Base-by-base conservation (phyloP, 2,888 invertebrate species). In the Rhamnusium bicolor region DNA sequence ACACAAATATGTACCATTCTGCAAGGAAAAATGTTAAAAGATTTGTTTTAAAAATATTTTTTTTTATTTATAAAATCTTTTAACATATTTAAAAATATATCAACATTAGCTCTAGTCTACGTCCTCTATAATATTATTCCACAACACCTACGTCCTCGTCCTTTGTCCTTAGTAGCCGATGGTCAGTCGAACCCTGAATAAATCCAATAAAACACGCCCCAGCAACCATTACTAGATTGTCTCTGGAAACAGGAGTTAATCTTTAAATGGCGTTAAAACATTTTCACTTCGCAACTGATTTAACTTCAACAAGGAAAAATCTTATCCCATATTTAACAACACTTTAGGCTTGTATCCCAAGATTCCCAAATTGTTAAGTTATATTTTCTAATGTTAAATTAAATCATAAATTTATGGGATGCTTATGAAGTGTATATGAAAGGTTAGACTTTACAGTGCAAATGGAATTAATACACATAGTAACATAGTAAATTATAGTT, bases 131-230 rank as follows among this genome's bases (percentile, higher is more conserved):
- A 51, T 51, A 51, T 51, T 53, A 65, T 65, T 65, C 53, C 19
- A 49, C 51, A 29, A 51, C 51, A 65, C 51, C 49, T 27, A 65
- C 51, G 29, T 51, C 21, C 53, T 51, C 62, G 27, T 47, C 40
- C 49, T 62, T 47, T 46, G 29, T 32, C 27, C 27, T n/a, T 19
- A 6, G 21, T 18, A 27, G n/a, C 51, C 65, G 27, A 29, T 51
- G 51, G 24, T 29, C 32, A 61, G 16, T 46, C 61, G 40, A 46
- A 46, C 61, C 61, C 61, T 61, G 61, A 53, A 61, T 62, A 69
- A 69, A 69, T 69, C 49, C 60, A 69, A 69, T 61, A 69, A 69
- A 69, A 62, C 69, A 69, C 69, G 60, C 60, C 61, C 61, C 54
- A 62, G 40, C 53, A 21, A 53, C 69, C 61, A 62, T 62, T 62